Evolutionary conservation across 2,888 invertebrate species (phyloP).

Genomic region (Lepidonotus clava): DNA sequence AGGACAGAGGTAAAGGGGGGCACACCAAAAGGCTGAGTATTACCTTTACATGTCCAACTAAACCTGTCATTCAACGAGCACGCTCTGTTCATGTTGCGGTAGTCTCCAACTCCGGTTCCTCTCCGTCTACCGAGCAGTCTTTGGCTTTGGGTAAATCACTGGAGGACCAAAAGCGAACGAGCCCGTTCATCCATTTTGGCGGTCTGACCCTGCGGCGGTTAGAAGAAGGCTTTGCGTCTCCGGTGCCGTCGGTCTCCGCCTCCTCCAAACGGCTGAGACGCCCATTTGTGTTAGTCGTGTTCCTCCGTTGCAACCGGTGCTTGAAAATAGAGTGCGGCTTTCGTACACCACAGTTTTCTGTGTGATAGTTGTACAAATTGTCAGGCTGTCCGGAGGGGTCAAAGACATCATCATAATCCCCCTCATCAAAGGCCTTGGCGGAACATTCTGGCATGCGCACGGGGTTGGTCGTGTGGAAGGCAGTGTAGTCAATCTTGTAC

Average conservation of each 20-base stretch:
- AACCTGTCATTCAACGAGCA: neutral
- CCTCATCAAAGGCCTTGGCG: neutral
- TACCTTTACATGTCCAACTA: too few relatives aligned
- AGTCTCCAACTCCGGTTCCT: neutral
- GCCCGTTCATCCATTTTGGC: constrained; percentile 26
- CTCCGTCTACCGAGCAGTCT: neutral
- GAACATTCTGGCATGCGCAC: constrained; percentile 79
- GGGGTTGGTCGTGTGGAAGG: constrained; percentile 79
- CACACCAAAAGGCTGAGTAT: too few relatives aligned
- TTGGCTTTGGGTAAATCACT: neutral
- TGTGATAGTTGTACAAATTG: constrained; percentile 2
- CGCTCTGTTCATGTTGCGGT: neutral
- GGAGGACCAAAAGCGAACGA: constrained; percentile 30
- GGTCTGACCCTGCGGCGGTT: neutral
- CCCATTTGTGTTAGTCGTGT: neutral
- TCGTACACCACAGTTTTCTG: constrained; percentile 40
- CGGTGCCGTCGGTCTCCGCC: neutral
- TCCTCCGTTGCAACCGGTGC: constrained; percentile 4
- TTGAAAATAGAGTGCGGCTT: neutral
- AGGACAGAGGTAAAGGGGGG: too few relatives aligned
- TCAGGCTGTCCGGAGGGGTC: neutral
- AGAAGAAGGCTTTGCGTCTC: neutral
- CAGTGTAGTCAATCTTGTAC: constrained; percentile 80
- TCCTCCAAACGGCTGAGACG: constrained; percentile 26
- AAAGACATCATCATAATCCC: neutral